Percentiles rank a stretch among this genome's conserved stretches.
Evolutionary conservation across 2,113 vertebrate species (phyloP).

Genomic region (Muntiacus reevesi): DNA sequence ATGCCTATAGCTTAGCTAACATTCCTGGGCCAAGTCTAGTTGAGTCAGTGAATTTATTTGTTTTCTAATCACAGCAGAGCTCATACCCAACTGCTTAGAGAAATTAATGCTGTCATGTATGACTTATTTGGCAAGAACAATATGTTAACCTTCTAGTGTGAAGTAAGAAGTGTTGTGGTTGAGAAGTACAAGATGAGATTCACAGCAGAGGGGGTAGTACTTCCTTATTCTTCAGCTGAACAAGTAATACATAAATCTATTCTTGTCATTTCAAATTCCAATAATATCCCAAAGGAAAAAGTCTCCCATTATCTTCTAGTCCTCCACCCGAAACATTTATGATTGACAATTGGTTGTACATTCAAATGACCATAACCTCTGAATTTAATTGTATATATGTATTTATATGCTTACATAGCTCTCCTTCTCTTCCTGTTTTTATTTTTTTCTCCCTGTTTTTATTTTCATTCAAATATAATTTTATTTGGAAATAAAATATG

Average conservation of each 20-base stretch:
- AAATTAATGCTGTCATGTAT: neutral
- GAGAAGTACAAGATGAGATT: neutral
- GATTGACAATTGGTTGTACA: neutral
- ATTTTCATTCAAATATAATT: neutral
- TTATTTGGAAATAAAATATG: neutral
- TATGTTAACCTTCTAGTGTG: neutral
- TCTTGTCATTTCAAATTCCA: neutral
- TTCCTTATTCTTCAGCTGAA: neutral
- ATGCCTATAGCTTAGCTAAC: neutral
- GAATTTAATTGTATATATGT: neutral
- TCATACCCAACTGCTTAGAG: neutral
- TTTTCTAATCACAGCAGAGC: neutral
- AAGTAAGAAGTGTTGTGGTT: neutral
- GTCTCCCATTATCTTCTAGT: neutral
- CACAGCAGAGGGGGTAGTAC: neutral
- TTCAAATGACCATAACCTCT: neutral
- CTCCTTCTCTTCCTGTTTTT: neutral
- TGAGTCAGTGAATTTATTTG: constrained; percentile 26
- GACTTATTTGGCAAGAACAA: neutral
- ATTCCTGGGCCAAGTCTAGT: neutral
- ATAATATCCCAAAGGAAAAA: neutral
- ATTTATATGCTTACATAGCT: neutral
- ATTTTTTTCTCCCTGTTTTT: neutral
- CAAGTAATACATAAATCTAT: neutral
- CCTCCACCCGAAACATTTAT: neutral